phyloP scores from a whole-genome alignment of 2,113 vertebrate species.

The Octodon degus region DNA sequence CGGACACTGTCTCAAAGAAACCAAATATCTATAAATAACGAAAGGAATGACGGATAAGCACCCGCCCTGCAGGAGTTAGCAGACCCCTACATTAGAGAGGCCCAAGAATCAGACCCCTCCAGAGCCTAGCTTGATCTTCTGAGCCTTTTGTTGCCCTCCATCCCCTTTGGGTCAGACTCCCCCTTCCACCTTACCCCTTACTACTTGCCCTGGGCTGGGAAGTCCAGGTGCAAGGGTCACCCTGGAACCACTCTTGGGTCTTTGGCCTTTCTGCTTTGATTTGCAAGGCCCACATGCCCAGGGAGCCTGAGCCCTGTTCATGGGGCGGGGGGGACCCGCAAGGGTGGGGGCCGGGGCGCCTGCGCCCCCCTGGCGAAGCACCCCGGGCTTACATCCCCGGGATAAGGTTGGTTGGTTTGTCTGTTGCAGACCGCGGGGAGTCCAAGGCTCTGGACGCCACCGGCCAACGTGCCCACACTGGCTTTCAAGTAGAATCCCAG shows the following conservation, averaged over 20 bases:
- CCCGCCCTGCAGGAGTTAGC: neutral
- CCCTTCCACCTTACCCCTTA: neutral
- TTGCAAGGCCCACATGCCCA: neutral
- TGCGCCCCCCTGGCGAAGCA: neutral
- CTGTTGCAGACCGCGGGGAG: neutral
- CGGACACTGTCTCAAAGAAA: neutral
- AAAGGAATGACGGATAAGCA: neutral
- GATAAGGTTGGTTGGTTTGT: neutral
- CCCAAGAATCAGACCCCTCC: neutral
- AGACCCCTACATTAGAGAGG: neutral
- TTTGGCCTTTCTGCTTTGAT: neutral
- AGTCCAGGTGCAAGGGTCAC: neutral
- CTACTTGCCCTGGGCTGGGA: neutral
- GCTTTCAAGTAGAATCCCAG: neutral
- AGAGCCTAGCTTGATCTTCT: neutral
- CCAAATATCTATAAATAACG: neutral
- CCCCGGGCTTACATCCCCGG: too few species aligned
- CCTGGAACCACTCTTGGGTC: too few species aligned
- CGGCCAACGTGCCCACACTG: neutral
- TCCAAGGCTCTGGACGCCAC: neutral
- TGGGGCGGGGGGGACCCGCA: neutral
- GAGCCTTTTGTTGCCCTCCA: neutral
- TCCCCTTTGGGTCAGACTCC: neutral
- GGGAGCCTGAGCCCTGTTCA: neutral
- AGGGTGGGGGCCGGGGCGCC: neutral